These are phyloP conservation scores for Agrochola circellaris DNA, from an alignment of 2,888 invertebrate species.

Conservation along the genomic window DNA sequence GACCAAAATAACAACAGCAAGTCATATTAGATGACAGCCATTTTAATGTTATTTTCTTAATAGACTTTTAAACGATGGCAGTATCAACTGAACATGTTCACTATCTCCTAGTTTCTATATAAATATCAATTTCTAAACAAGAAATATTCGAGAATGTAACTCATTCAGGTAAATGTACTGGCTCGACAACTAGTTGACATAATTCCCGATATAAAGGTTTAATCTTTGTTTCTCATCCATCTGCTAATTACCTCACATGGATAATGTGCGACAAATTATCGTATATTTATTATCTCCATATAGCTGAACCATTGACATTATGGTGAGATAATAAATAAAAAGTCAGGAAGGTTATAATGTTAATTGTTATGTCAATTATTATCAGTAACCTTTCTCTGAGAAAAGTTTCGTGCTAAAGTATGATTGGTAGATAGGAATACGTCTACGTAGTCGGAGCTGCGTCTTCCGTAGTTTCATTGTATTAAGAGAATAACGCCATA, in stretches of 20 bases:
- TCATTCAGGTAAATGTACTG: constrained; percentile 19
- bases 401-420: constrained; percentile 1
- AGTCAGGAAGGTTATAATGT: constrained; percentile 19
- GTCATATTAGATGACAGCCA: background rate
- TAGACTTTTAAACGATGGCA: background rate
- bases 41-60: background rate
- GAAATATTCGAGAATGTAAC: constrained; percentile 33
- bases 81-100: background rate
- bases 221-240: constrained; percentile 29
- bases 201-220: constrained; percentile 10
- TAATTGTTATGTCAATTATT: constrained; percentile 19
- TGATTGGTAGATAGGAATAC: background rate
- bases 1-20: background rate
- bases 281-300: background rate
- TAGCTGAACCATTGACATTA: constrained; percentile 30
- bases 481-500: background rate
- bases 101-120: background rate
- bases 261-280: constrained; percentile 17
- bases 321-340: constrained; percentile 15
- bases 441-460: background rate
- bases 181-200: constrained; percentile 13
- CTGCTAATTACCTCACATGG: constrained; percentile 5
- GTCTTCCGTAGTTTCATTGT: background rate
- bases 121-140: constrained; percentile 5
- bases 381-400: constrained; percentile 6